Evolutionary conservation across 2,113 vertebrate genomes (phyloP).

Genomic region (Macroglossus sobrinus): DNA sequence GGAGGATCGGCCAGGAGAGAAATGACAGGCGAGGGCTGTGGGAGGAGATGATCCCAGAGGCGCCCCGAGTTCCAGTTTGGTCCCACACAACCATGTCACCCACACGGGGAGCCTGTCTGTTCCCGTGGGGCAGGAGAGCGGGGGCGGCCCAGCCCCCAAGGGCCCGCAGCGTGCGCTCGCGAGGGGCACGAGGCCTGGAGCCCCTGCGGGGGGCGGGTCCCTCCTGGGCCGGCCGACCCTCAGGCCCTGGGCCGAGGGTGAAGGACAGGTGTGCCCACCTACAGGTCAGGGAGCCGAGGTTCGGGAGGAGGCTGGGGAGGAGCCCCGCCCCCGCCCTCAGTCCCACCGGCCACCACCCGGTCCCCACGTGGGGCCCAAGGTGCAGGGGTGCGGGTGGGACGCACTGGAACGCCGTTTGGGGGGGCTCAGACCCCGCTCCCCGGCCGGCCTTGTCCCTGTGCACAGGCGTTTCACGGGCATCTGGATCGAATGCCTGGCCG

Average conservation of each 20-base stretch:
- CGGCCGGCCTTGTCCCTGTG: neutral
- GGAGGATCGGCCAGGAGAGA: neutral
- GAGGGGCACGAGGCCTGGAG: neutral
- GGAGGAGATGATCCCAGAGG: neutral
- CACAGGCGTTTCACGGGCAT: neutral
- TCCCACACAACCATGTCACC: neutral
- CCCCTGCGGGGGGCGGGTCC: neutral
- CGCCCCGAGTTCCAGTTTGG: neutral
- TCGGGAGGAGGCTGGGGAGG: neutral
- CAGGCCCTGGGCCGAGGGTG: neutral
- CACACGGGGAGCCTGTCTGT: no score
- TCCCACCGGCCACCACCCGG: accelerated
- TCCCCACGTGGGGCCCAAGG: no score
- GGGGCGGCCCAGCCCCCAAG: no score
- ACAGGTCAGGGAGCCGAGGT: no score
- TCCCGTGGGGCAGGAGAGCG: neutral
- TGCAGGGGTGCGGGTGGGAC: neutral
- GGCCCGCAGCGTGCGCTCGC: neutral
- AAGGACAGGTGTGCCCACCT: neutral
- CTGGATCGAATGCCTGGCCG: slow-evolving; percentile 50
- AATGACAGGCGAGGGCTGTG: neutral
- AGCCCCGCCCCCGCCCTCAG: neutral
- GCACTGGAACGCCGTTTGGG: neutral
- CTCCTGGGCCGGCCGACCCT: neutral
- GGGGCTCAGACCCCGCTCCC: no score